phyloP scores from a whole-genome alignment of 1,140 invertebrate genomes.

The Drosophila nigromelanica region DNA sequence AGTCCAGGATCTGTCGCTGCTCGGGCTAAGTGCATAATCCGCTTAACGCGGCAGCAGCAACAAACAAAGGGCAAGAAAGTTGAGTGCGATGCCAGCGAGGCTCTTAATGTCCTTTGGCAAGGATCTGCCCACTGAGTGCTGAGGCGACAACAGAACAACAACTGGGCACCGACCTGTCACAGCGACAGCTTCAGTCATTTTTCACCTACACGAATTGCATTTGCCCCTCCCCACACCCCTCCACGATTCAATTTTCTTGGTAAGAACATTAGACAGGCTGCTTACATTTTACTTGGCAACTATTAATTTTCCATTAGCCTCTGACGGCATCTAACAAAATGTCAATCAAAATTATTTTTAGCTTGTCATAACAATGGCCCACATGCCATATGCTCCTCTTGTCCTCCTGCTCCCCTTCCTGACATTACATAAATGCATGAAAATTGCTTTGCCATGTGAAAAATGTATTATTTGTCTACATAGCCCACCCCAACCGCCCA shows the following conservation, averaged over 20 bases:
- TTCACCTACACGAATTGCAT: slow-evolving; percentile 32
- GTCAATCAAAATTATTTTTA: slow-evolving; percentile 56
- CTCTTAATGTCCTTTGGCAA: slow-evolving; percentile 38
- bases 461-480: slow-evolving; percentile 38
- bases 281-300: slow-evolving; percentile 35
- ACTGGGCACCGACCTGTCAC: background rate
- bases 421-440: slow-evolving; percentile 33
- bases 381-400: slow-evolving; percentile 9
- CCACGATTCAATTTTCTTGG: slow-evolving; percentile 13
- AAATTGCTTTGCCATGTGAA: slow-evolving; percentile 44
- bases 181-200: slow-evolving; percentile 25
- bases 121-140: background rate
- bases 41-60: slow-evolving; percentile 35
- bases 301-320: slow-evolving; percentile 61
- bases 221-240: no score
- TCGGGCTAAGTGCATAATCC: slow-evolving; percentile 53
- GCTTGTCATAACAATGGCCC: slow-evolving; percentile 51
- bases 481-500: background rate
- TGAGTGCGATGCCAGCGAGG: slow-evolving; percentile 16
- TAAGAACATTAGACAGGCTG: background rate
- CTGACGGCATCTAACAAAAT: slow-evolving; percentile 27
- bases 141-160: background rate
- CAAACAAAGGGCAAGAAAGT: slow-evolving; percentile 19
- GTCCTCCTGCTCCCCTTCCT: background rate
- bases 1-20: background rate